Base-by-base conservation (phyloP, 1,140 invertebrate genomes). In the Eciton burchellii region DNA sequence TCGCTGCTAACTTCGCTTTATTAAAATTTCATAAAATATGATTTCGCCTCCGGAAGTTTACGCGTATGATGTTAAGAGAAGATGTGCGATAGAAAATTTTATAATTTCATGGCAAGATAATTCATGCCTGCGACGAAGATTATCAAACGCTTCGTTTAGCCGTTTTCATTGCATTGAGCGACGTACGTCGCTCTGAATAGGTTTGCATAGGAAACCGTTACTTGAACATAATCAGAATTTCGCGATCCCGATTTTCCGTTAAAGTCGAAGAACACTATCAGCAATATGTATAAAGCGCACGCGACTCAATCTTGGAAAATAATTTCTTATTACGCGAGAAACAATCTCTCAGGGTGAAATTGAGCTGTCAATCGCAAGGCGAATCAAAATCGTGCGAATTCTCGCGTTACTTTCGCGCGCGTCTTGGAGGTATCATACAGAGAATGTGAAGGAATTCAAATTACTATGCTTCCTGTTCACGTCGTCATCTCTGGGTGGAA, bases 371-470 rank as follows among this genome's bases (percentile, higher is more conserved):
- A 63, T 63, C 41, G 12, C 41, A 63, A 63, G 62, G n/a, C n/a
- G 52, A 63, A 43, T 63, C 62, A 63, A 45, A 45, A 63, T 8
- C 41, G 12, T 45, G 35, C 41, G 62, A 63, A 63, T 63, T 35
- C 6, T 63, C 19, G 19, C 62, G 35, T 45, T 62, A 62, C 35
- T 62, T 63, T 21, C 8, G 41, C 19, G 29, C 35, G 19, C 19
- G 11, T 6, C 2, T 35, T 21, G 41, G 43, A 45, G 62, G 62
- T 1, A 45, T 45, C 21, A 43, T 19, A n/a, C 62, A 45, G 19
- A 63, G 35, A 63, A 63, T n/a, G 62, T 63, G 62, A 63, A 63
- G 62, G 62, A 63, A 63, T 63, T 63, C 62, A 63, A 63, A 63
- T 63, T 63, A 63, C 62, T 63, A 63, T 63, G 41, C 41, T 63